phyloP scores from a whole-genome alignment of 2,888 invertebrate genomes.

The Scotopteryx bipunctaria region DNA sequence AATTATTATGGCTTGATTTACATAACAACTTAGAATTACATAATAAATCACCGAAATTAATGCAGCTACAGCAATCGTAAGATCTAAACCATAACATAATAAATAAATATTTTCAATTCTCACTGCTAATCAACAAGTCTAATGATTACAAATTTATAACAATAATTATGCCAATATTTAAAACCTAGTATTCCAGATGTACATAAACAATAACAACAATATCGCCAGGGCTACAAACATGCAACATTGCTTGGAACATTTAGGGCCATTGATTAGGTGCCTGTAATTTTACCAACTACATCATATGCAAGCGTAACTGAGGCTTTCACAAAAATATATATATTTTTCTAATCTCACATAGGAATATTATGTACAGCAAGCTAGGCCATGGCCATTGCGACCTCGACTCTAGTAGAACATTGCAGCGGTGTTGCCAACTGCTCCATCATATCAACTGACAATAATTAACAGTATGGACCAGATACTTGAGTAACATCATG shows the following conservation, averaged over 20 bases:
- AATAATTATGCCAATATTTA: conserved; percentile 78
- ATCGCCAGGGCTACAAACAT: conserved; percentile 43
- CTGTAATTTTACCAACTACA: conserved; percentile 23
- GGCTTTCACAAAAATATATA: conserved; percentile 59
- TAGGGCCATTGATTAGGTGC: conserved; percentile 29
- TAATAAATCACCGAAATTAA: conserved; percentile 80
- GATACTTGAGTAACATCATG: conserved; percentile 73
- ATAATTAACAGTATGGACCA: conserved; percentile 58
- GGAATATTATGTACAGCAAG: conserved; percentile 57
- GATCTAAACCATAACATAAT: conserved; percentile 73
- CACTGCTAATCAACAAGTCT: conserved; percentile 81
- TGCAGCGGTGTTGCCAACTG: conserved; percentile 31
- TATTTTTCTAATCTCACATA: conserved; percentile 60
- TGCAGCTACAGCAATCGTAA: conserved; percentile 76
- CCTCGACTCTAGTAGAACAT: conserved; percentile 13
- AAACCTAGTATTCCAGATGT: conserved; percentile 62
- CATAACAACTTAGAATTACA: conserved; percentile 82
- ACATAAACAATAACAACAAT: conserved; percentile 66
- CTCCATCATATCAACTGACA: conserved; percentile 42
- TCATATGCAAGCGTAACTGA: conserved; percentile 41
- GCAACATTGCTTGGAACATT: conserved; percentile 29
- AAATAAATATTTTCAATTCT: conserved; percentile 76
- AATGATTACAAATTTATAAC: conserved; percentile 77
- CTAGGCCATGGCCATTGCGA: conserved; percentile 6
- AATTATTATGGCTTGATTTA: conserved; percentile 84